phyloP scores from a whole-genome alignment of 2,113 vertebrate species.

The cat (Felis catus) region F.catus_Fca126_mat1.0 CM031424.1:16615501-16616000 shows the following conservation, averaged over 20 bases:
- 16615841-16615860: not conserved
- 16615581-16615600: not conserved
- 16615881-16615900: slow-evolving; percentile 34
- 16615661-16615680: not conserved
- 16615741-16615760: not conserved
- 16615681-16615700: not conserved
- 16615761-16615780: not conserved
- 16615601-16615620: not conserved
- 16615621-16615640: not conserved
- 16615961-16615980: slow-evolving; percentile 28
- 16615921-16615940: slow-evolving; percentile 18
- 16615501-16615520: not conserved
- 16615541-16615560: not conserved
- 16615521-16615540: not conserved
- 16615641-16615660: not conserved
- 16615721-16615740: not conserved
- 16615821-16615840: not conserved
- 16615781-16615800: not conserved
- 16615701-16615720: slow-evolving; percentile 6
- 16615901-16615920: not conserved
- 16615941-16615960: slow-evolving; percentile 47
- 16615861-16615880: not conserved
- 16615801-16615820: not conserved
- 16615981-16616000: slow-evolving; percentile 27
- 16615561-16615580: not conserved